Evolutionary conservation across 2,888 invertebrate species (phyloP), one percentile per base, ranked within the genome.

Genomic region (Ophioninae sp.): DNA sequence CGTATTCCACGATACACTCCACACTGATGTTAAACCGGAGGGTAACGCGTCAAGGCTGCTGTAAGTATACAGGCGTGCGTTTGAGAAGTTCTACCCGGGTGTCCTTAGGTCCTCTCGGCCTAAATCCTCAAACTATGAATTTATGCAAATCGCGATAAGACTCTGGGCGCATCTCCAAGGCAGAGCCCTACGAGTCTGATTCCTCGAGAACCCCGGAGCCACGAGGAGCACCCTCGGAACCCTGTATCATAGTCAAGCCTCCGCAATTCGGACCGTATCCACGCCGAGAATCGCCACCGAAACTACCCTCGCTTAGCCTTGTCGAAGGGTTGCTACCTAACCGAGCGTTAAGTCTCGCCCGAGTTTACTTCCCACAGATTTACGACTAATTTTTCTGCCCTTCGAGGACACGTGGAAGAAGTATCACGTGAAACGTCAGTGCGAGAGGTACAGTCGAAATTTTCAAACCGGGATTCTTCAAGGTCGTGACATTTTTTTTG

Each of bases 71-170:
- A 61, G 59, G 21, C 67, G 17, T 20, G n/a, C 30, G 65, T 61
- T 65, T 56, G 39, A 64, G 74, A 41, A 23, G 50, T 87, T 87
- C 89, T 89, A 1, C 3, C 86, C 85, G 84, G 86, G 83, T 86
- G 83, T 89, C 89, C 87, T 88, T 87, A 88, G 88, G 88, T 88
- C 82, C 86, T 78, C 39, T 50, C 88, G 89, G 88, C 86, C 88
- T 90, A 83, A 89, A 91, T 87, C 89, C 88, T 84, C 88, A 87
- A 91, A 91, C 91, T 92, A 91, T 91, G 89, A 93, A 93, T 93
- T 92, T 91, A 93, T 93, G 92, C 89, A 91, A 91, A 92, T 93
- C 91, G 87, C 88, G 93, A 93, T 93, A 93, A 92, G 92, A 91
- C 90, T 84, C 64, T 78, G 80, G 87, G 89, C 88, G 86, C 88